phyloP scores from a whole-genome alignment of 2,113 vertebrate genomes.

The Tetrao urogallus region DNA sequence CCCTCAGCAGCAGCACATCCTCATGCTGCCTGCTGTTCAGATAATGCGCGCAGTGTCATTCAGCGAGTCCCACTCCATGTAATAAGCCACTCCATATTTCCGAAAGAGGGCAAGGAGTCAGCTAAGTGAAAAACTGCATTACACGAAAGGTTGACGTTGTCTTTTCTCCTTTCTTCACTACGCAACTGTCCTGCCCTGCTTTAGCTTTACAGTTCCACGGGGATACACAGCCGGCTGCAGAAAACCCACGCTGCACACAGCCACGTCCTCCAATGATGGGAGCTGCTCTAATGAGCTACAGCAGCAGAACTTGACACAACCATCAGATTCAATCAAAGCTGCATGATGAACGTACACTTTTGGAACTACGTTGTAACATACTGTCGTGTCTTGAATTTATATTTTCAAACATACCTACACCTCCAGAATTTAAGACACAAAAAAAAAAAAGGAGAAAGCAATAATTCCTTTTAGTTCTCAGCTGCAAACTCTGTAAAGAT shows the following conservation, averaged over 20 bases:
- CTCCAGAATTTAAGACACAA: background rate
- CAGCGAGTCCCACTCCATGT: background rate
- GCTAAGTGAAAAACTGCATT: background rate
- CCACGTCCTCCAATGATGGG: background rate
- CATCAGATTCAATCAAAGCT: background rate
- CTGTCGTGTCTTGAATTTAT: background rate
- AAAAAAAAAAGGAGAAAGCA: background rate
- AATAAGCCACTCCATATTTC: background rate
- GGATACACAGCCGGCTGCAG: background rate
- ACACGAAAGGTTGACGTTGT: background rate
- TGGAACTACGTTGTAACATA: background rate
- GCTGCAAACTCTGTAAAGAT: background rate
- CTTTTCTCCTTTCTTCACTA: background rate
- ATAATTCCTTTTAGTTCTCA: background rate
- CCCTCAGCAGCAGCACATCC: background rate
- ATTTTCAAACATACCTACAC: background rate
- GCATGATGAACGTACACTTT: background rate
- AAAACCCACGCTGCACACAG: rapidly evolving
- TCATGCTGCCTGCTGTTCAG: background rate
- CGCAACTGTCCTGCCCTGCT: background rate
- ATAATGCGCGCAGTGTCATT: rapidly evolving
- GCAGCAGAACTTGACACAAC: background rate
- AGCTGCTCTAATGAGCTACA: background rate
- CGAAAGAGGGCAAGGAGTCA: background rate
- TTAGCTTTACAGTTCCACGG: background rate